Percentiles rank a stretch among this genome's conserved stretches.
Conservation (phyloP, 2,797 vertebrate genomes). For the Rhinichthys osculus region DNA sequence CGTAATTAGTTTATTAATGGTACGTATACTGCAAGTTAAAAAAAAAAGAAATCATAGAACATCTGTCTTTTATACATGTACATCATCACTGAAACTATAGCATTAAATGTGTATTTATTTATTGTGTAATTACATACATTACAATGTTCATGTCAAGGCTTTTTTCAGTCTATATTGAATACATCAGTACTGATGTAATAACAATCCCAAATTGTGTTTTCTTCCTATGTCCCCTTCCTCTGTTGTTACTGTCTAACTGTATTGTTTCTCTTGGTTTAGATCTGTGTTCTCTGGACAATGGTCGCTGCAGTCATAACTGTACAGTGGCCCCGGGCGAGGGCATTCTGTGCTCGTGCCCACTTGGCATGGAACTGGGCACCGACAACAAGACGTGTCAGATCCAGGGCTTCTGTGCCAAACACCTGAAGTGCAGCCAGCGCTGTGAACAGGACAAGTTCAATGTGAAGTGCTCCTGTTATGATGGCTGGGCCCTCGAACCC, state of each 20-base stretch:
- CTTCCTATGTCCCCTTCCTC: background rate
- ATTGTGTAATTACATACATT: background rate
- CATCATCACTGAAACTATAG: background rate
- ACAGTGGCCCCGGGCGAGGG: constrained; percentile 92
- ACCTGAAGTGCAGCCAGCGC: constrained; percentile 95
- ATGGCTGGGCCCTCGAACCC: constrained; percentile 92
- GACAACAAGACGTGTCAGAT: constrained; percentile 98
- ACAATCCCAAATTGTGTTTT: background rate
- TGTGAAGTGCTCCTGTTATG: constrained; percentile 95
- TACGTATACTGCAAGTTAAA: background rate
- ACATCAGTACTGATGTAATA: background rate
- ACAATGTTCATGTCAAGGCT: background rate
- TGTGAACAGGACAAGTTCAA: constrained; percentile 96
- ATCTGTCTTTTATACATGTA: background rate
- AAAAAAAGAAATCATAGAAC: background rate
- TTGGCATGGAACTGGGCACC: constrained; percentile 90
- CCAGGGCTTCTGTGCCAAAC: constrained; percentile 97
- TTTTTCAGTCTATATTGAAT: background rate
- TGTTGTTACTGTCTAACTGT: background rate
- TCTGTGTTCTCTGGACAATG: constrained; percentile 91
- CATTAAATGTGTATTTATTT: background rate
- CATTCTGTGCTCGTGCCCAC: constrained; percentile 92
- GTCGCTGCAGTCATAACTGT: constrained; percentile 96
- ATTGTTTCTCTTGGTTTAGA: constrained; percentile 73
- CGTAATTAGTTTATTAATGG: background rate